Evolutionary conservation across 2,888 invertebrate species (phyloP), one percentile per base, ranked within the genome.

Genomic region (Cepaea hortensis): DNA sequence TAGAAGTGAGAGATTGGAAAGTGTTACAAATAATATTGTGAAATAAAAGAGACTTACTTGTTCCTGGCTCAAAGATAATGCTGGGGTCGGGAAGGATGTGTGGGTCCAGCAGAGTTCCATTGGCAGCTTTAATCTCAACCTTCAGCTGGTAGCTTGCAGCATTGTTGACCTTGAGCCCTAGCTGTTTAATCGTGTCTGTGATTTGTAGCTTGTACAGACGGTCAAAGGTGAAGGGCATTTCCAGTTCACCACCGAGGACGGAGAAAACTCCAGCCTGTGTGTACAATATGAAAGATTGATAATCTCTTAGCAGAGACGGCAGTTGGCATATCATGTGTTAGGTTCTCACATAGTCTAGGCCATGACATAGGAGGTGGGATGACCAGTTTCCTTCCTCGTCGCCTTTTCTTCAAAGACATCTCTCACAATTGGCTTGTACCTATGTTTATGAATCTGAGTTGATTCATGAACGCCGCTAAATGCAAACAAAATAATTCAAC

Each of bases 171-270:
- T 48, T 80, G 15, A 88, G 84, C 0, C 88, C 88, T 18, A 88
- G 85, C 20, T 84, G 62, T 23, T 76, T 79, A 5, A 88, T 55
- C 6, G 88, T 46, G 68, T 81, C 20, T 6, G 83, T 75, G 61
- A 88, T 88, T 70, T 88, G 85, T 20, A 73, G 84, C 70, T 86
- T 86, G 88, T 88, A 86, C 11, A 88, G 85, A 3, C 86, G 85
- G 65, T 88, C 88, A 73, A 86, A 88, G 62, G 81, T 80, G 80
- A 85, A 88, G 46, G 88, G 86, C 88, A 88, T 88, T 80, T 86
- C 88, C 35, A 84, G 81, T 35, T 86, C 81, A 46, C 88, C 88
- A 9, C 88, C 88, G 50, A 88, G 80, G 18, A 88, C 15, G 11
- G 82, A 77, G 83, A 88, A 88, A 18, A 70, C 70, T n/a, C 88